A percentile compares a stretch with the other conserved stretches of the same genome.
phyloP scores from a whole-genome alignment of 2,888 invertebrate species.

The Apamea sordens region DNA sequence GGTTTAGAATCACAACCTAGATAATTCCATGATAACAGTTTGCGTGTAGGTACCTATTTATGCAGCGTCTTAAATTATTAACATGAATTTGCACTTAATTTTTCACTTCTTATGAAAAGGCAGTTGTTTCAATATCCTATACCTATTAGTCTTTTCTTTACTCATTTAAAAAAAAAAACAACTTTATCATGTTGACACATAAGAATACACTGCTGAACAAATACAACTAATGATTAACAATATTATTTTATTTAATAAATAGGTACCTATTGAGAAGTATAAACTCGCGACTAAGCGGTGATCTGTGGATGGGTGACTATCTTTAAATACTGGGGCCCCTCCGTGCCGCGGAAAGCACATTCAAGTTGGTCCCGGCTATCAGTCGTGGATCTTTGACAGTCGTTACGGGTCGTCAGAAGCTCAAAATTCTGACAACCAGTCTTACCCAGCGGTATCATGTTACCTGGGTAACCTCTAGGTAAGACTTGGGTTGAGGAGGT shows the following conservation, averaged over 20 bases:
- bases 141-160: background rate
- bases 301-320: background rate
- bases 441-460: too few species aligned
- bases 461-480: too few species aligned
- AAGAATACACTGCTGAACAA: constrained; percentile 36
- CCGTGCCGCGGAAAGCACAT: background rate
- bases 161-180: constrained; percentile 6
- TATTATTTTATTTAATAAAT: background rate
- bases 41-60: background rate
- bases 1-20: too few species aligned
- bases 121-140: constrained; percentile 42
- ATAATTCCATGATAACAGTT: too few species aligned
- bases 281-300: background rate
- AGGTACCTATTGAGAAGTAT: background rate
- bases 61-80: background rate
- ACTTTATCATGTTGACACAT: constrained; percentile 1
- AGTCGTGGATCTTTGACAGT: too few species aligned
- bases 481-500: too few species aligned
- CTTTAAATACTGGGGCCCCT: background rate
- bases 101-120: background rate
- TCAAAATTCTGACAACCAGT: too few species aligned
- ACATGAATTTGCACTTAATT: background rate
- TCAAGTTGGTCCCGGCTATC: too few species aligned
- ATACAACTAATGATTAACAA: background rate
- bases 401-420: too few species aligned